Conservation (phyloP, 2,113 vertebrate genomes). For the Pungitius pungitius region DNA sequence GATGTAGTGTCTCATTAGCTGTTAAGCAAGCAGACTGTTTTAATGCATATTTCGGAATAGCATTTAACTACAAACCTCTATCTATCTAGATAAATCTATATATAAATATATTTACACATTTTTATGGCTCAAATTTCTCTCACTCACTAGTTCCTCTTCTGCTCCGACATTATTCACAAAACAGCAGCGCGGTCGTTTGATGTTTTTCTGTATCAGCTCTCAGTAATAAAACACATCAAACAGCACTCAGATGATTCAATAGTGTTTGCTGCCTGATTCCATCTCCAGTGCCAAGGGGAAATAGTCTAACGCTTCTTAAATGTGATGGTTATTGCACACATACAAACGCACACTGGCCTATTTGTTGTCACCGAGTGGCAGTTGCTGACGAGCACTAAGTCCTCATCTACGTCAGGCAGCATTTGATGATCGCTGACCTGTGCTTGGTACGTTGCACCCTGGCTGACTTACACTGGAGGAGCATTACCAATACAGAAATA, state of each 20-base stretch:
- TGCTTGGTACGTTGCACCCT: neutral
- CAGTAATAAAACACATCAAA: constrained; percentile 2
- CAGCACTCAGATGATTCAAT: constrained; percentile 9
- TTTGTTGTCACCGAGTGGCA: constrained; percentile 10
- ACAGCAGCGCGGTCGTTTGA: constrained; percentile 6
- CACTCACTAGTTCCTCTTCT: neutral
- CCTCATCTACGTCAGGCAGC: neutral
- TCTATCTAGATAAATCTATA: too few relatives aligned
- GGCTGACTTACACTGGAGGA: neutral
- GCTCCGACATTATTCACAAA: constrained; percentile 6
- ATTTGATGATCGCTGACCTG: constrained; percentile 4
- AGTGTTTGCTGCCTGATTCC: neutral
- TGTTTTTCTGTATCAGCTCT: constrained; percentile 8
- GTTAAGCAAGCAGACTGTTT: neutral
- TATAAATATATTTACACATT: too few relatives aligned
- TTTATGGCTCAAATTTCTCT: constrained; percentile 43
- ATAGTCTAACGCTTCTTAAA: neutral
- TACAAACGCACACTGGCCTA: neutral
- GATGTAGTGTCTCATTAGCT: constrained; percentile 2
- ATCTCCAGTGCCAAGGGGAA: neutral
- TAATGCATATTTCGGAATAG: neutral
- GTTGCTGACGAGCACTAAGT: neutral
- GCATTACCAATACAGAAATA: neutral
- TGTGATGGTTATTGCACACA: neutral
- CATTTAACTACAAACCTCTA: constrained; percentile 11